phyloP scores from a whole-genome alignment of 2,888 invertebrate genomes.

The Hermaeophaga mercurialis region DNA sequence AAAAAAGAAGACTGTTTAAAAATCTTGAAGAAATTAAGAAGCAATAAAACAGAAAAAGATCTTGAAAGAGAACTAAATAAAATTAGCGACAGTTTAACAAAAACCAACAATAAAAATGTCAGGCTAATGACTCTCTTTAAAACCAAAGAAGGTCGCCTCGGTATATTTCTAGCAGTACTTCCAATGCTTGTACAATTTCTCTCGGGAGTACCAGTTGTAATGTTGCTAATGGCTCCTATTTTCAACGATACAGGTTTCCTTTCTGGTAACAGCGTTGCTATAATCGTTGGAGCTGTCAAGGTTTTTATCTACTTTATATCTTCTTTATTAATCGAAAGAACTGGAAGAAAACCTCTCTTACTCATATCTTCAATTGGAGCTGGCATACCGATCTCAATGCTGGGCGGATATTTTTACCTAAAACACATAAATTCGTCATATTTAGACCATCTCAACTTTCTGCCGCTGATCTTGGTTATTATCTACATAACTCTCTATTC shows the following conservation, averaged over 20 bases:
- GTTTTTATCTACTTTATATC: not conserved
- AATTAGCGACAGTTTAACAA: constrained; percentile 2
- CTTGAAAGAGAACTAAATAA: not conserved
- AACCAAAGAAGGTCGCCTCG: constrained; percentile 2
- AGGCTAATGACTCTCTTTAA: constrained; percentile 3
- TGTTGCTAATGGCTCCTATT: constrained; percentile 15
- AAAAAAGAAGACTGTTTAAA: constrained; percentile 1
- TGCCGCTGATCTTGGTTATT: not conserved
- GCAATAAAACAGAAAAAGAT: constrained; percentile 8
- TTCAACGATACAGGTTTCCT: constrained; percentile 3
- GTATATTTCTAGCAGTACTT: constrained; percentile 6
- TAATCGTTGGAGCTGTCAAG: constrained; percentile 4
- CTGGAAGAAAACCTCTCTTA: constrained; percentile 12
- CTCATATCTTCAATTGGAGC: constrained; percentile 8
- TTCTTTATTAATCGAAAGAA: constrained; percentile 7
- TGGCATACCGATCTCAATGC: not conserved
- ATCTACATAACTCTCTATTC: constrained; percentile 3
- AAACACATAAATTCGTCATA: constrained; percentile 1
- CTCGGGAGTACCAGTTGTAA: constrained; percentile 5
- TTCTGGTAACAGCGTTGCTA: constrained; percentile 13
- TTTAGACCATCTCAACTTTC: not conserved
- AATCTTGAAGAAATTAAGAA: constrained; percentile 2
- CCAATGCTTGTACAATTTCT: constrained; percentile 5
- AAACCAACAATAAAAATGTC: not conserved
- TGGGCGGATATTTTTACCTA: constrained; percentile 8